Conservation (phyloP, 1,140 invertebrate species). For the Yoshiicerus persimilis region DNA sequence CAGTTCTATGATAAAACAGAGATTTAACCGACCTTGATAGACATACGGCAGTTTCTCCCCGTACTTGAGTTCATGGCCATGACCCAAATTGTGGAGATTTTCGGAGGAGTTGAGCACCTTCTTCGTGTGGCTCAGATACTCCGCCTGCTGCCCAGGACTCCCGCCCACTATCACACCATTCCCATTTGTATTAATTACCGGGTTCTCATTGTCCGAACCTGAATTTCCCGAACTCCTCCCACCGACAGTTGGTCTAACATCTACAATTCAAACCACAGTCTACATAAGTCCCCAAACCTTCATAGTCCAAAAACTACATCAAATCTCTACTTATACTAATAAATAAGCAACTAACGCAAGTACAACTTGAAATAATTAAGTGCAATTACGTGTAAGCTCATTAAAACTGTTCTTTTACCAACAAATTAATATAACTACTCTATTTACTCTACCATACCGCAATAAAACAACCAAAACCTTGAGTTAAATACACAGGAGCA, state of each 20-base stretch:
- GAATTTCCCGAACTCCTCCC: conserved; percentile 42
- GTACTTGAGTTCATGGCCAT: conserved; percentile 40
- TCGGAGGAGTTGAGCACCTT: conserved; percentile 48
- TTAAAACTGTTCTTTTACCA: too few relatives aligned
- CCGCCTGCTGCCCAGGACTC: conserved; percentile 1
- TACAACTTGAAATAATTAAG: not conserved
- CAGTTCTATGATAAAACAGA: not conserved
- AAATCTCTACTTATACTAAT: not conserved
- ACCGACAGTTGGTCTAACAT: conserved; percentile 35
- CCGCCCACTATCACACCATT: not conserved
- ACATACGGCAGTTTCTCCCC: conserved; percentile 44
- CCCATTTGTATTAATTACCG: conserved; percentile 32
- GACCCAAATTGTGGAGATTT: conserved; percentile 43
- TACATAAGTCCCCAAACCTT: not conserved
- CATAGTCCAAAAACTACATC: too few relatives aligned
- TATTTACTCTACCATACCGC: too few relatives aligned
- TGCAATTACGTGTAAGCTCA: not conserved
- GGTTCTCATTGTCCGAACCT: conserved; percentile 49
- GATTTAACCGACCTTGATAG: conserved; percentile 39
- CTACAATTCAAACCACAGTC: conserved; percentile 8
- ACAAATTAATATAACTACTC: too few relatives aligned
- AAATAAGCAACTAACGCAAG: not conserved
- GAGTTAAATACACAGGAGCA: not conserved
- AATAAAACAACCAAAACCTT: not conserved
- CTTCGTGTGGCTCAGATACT: conserved; percentile 24